Conservation (phyloP, 2,797 vertebrate genomes). For the Cynodonichthys magdalenae region DNA sequence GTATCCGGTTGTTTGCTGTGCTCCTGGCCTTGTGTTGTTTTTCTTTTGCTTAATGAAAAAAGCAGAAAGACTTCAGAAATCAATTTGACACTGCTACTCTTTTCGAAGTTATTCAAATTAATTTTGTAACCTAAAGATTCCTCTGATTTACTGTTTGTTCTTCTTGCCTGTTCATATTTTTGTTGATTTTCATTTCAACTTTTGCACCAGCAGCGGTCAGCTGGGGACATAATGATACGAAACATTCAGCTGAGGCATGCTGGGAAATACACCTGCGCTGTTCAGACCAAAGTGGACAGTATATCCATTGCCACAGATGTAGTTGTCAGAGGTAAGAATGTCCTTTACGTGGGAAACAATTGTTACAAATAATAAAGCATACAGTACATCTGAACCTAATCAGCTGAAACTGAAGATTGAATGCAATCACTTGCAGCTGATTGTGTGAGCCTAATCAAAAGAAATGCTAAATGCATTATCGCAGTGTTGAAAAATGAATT, state of each 20-base stretch:
- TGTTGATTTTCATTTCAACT: constrained; percentile 16
- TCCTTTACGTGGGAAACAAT: not conserved
- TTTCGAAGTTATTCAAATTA: constrained; percentile 25
- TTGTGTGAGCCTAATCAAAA: not conserved
- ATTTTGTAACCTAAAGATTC: constrained; percentile 9
- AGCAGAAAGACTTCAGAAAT: constrained; percentile 35
- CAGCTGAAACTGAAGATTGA: not conserved
- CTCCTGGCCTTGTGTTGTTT: constrained; percentile 33
- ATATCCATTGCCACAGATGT: constrained; percentile 92
- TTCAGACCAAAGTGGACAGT: constrained; percentile 95
- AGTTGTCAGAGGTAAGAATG: constrained; percentile 89
- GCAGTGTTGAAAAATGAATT: no score
- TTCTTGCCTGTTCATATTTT: not conserved
- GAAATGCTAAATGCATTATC: not conserved
- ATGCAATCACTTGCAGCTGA: not conserved
- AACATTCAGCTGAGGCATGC: constrained; percentile 96
- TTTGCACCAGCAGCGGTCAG: constrained; percentile 87
- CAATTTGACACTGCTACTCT: constrained; percentile 16
- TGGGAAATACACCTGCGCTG: constrained; percentile 93
- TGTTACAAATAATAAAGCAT: not conserved
- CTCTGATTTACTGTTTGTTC: not conserved
- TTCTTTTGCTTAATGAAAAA: constrained; percentile 27
- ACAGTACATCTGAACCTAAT: not conserved
- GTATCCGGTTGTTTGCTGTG: constrained; percentile 27
- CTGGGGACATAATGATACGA: constrained; percentile 97